A percentile compares a stretch with the other conserved stretches of the same genome.
phyloP scores from a whole-genome alignment of 2,113 vertebrate genomes.

The Empidonax alnorum region DNA sequence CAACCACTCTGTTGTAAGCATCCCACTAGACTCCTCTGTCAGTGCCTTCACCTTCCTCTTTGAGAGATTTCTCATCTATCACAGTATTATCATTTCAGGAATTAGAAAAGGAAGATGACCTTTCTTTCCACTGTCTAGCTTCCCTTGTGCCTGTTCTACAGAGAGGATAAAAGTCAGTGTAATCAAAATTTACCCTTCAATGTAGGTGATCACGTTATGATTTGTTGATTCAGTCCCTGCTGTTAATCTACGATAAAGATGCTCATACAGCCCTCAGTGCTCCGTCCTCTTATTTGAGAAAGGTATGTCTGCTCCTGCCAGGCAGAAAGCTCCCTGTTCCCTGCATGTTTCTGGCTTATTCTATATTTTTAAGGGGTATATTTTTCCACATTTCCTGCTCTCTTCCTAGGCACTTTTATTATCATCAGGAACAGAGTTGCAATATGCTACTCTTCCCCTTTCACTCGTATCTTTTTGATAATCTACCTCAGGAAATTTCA shows the following conservation, averaged over 20 bases:
- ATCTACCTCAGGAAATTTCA: background rate
- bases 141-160: background rate
- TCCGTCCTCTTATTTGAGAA: background rate
- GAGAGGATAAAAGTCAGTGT: background rate
- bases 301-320: background rate
- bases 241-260: background rate
- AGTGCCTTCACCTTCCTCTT: background rate
- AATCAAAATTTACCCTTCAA: background rate
- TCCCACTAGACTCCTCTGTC: background rate
- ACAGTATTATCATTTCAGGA: background rate
- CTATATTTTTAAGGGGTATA: background rate
- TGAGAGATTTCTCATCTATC: background rate
- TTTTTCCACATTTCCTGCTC: background rate
- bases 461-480: background rate
- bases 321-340: background rate
- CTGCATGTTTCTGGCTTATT: background rate
- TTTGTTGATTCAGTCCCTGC: background rate
- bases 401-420: background rate
- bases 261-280: background rate
- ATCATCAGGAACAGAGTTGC: background rate
- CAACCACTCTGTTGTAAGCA: background rate
- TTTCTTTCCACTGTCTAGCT: background rate
- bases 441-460: background rate
- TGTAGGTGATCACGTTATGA: accelerated
- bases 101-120: background rate